Evolutionary conservation across 1,140 invertebrate species (phyloP).

Genomic region (Drosophila nikananu): DNA sequence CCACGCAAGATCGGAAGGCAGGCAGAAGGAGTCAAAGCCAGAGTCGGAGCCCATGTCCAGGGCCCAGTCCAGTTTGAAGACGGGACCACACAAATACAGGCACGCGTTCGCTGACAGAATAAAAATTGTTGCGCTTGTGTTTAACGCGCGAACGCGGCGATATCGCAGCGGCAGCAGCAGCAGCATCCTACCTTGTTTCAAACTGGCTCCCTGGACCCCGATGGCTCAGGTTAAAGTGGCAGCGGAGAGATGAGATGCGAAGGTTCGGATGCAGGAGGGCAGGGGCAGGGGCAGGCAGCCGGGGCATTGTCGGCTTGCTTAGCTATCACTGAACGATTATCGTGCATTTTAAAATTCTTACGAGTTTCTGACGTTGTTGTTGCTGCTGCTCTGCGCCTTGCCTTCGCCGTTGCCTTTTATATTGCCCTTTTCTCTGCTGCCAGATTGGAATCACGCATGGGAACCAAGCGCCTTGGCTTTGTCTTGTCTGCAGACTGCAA

Average conservation of each 20-base stretch:
- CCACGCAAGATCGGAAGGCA: constrained; percentile 74
- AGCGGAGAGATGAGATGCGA: constrained; percentile 41
- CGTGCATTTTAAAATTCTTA: constrained; percentile 85
- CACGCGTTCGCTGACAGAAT: constrained; percentile 86
- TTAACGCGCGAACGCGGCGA: constrained; percentile 85
- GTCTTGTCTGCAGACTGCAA: constrained; percentile 70
- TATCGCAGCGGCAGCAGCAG: constrained; percentile 63
- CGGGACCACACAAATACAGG: constrained; percentile 85
- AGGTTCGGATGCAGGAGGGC: constrained; percentile 12
- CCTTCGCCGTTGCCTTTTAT: constrained; percentile 66
- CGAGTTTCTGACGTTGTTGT: constrained; percentile 74
- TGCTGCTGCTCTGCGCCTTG: constrained; percentile 41
- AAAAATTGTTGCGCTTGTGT: constrained; percentile 85
- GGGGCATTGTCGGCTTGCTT: constrained; percentile 82
- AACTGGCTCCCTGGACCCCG: constrained; percentile 73
- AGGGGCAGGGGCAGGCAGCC: constrained; percentile 22
- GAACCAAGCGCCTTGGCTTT: constrained; percentile 79
- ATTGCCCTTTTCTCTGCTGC: constrained; percentile 71
- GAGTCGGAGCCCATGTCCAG: constrained; percentile 28
- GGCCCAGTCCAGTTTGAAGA: constrained; percentile 70
- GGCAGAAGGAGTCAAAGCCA: constrained; percentile 24
- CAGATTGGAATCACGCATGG: constrained; percentile 82
- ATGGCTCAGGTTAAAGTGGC: constrained; percentile 69
- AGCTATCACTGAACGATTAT: constrained; percentile 85
- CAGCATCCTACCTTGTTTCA: constrained; percentile 73